Evolutionary conservation across 2,113 vertebrate species (phyloP).

Genomic region (Aptenodytes forsteri): DNA sequence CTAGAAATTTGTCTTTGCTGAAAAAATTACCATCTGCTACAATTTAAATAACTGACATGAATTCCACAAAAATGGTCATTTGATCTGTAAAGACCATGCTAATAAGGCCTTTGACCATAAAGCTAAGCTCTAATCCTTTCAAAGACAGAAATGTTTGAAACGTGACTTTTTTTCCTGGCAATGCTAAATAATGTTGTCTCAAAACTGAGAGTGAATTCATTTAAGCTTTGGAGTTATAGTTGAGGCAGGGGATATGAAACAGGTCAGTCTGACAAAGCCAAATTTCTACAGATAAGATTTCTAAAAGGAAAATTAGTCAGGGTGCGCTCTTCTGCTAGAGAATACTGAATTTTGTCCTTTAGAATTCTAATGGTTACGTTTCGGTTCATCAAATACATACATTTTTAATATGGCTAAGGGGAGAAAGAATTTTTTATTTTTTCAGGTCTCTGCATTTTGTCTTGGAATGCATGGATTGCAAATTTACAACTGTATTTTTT

Average conservation of each 20-base stretch:
- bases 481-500: background rate
- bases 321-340: background rate
- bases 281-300: background rate
- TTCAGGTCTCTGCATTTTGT: background rate
- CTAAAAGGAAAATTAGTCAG: background rate
- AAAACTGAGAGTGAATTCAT: background rate
- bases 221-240: background rate
- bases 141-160: background rate
- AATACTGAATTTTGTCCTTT: background rate
- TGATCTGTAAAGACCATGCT: background rate
- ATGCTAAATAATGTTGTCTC: background rate
- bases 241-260: background rate
- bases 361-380: background rate
- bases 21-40: constrained; percentile 19
- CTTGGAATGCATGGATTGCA: background rate
- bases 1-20: background rate
- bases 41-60: background rate
- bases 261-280: background rate
- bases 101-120: background rate
- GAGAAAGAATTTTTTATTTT: background rate
- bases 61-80: background rate
- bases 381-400: background rate
- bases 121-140: background rate
- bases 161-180: background rate
- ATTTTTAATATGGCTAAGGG: background rate